These are phyloP conservation scores for Sus cebifrons DNA, from an alignment of 2,797 vertebrate genomes.

Conservation along the genomic window DNA sequence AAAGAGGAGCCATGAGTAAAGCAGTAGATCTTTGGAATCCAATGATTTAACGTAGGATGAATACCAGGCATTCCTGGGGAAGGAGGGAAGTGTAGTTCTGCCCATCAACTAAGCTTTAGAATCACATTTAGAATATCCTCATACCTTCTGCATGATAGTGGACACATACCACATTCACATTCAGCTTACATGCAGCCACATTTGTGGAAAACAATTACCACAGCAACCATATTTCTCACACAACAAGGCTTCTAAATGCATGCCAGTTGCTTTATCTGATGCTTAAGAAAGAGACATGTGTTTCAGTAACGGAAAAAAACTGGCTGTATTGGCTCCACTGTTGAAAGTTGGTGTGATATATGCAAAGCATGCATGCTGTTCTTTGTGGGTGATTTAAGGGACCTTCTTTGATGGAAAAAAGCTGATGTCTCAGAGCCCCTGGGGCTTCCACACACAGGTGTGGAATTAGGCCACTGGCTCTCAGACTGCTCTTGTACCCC, in stretches of 20 bases:
- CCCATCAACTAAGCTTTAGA: background rate
- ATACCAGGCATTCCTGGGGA: constrained; percentile 34
- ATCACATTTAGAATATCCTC: background rate
- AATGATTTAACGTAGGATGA: constrained; percentile 37
- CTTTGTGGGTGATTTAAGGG: background rate
- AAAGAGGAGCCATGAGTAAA: background rate
- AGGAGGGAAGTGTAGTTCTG: background rate
- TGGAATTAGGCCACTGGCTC: background rate
- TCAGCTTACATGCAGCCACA: background rate
- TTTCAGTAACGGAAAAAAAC: background rate
- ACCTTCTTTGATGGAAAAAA: background rate
- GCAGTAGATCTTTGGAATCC: background rate
- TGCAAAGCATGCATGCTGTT: background rate
- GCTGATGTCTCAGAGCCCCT: background rate
- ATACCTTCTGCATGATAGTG: background rate
- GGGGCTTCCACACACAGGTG: background rate
- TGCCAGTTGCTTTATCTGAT: background rate
- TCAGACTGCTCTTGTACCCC: background rate
- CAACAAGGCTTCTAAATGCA: background rate
- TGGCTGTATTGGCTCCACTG: background rate
- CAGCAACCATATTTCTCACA: background rate
- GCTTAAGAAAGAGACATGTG: background rate
- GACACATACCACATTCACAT: background rate
- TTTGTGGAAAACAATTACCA: background rate
- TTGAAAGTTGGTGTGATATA: background rate